These are phyloP conservation scores for Stictonetta naevosa DNA, from an alignment of 2,113 vertebrate species.

Conservation along the genomic window DNA sequence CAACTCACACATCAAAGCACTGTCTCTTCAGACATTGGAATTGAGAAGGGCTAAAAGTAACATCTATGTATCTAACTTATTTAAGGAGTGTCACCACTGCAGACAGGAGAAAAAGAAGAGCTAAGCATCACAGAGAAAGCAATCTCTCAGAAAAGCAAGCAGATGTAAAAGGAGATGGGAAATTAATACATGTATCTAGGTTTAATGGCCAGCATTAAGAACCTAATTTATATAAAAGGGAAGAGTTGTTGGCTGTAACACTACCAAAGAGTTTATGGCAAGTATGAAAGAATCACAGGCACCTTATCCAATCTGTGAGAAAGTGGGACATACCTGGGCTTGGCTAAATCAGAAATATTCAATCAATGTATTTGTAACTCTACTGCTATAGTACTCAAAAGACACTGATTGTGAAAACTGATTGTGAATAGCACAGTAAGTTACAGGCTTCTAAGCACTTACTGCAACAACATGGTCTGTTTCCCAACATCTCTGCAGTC, in stretches of 20 bases:
- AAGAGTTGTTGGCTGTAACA: background rate
- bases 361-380: slow-evolving; percentile 25
- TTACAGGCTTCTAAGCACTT: slow-evolving; percentile 33
- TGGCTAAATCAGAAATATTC: slow-evolving; percentile 4
- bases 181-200: background rate
- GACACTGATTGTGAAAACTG: background rate
- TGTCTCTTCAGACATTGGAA: background rate
- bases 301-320: background rate
- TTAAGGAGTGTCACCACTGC: background rate
- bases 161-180: background rate
- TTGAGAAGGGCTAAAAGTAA: background rate
- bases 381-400: slow-evolving; percentile 9
- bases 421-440: background rate
- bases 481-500: slow-evolving; percentile 66
- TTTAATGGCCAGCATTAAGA: background rate
- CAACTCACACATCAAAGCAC: fast-evolving
- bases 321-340: background rate
- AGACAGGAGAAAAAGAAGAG: background rate
- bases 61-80: background rate
- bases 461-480: slow-evolving; percentile 53
- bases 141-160: background rate
- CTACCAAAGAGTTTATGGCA: background rate
- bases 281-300: background rate
- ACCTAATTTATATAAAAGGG: background rate
- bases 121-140: background rate